Percentiles rank a stretch among this genome's conserved stretches.
Evolutionary conservation across 2,113 vertebrate species (phyloP).

Genomic region (Saccopteryx bilineata): DNA sequence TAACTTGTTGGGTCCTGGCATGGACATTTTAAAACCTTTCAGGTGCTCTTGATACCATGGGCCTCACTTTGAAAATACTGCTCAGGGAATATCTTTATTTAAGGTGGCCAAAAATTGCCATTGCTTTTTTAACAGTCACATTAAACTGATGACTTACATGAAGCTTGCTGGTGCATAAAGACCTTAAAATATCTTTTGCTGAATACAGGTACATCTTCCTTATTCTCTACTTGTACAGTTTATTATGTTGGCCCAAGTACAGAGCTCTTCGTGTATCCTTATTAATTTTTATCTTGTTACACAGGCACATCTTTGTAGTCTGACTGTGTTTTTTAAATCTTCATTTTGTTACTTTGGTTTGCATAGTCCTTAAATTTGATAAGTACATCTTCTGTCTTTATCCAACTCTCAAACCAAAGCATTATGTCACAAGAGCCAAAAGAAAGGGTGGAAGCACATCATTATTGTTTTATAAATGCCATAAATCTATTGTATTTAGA

Average conservation of each 20-base stretch:
- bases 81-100: constrained; percentile 2
- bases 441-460: neutral
- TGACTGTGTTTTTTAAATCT: neutral
- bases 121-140: neutral
- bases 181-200: neutral
- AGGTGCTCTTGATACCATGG: neutral
- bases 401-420: constrained; percentile 12
- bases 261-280: neutral
- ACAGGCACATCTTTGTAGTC: neutral
- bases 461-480: neutral
- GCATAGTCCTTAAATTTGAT: constrained; percentile 40
- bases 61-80: constrained; percentile 35
- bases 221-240: neutral
- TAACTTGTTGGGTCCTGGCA: neutral
- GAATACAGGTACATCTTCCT: neutral
- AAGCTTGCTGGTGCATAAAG: neutral
- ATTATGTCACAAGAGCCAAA: neutral
- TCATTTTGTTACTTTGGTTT: constrained; percentile 23
- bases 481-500: neutral
- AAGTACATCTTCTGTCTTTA: constrained; percentile 30
- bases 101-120: neutral
- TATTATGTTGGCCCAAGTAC: neutral
- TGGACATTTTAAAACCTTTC: neutral
- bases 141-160: neutral
- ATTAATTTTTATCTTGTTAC: constrained; percentile 15